Conservation (phyloP, 2,113 vertebrate species). For the Dascyllus trimaculatus region DNA sequence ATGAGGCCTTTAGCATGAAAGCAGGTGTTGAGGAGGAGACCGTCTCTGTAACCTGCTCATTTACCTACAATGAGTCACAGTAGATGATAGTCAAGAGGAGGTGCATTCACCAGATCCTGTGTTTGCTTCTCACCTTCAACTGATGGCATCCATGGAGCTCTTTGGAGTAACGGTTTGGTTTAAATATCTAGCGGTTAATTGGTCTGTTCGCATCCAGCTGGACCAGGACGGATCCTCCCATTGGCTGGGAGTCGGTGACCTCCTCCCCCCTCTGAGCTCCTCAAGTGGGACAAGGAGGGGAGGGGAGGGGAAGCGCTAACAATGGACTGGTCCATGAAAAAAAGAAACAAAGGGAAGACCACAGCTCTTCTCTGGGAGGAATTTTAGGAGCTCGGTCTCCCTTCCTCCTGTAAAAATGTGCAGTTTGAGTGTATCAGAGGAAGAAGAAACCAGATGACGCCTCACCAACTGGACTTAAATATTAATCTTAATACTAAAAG, state of each 20-base stretch:
- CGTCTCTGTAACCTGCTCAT: conserved; percentile 48
- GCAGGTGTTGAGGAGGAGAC: conserved; percentile 13
- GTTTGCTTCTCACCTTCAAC: conserved; percentile 41
- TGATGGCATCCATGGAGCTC: conserved; percentile 35
- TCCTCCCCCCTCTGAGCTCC: conserved; percentile 59
- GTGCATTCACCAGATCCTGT: not conserved
- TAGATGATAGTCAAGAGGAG: conserved; percentile 42
- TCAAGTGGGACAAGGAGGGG: conserved; percentile 73
- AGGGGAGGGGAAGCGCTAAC: conserved; percentile 67
- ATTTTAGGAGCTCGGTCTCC: conserved; percentile 32
- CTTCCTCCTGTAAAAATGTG: conserved; percentile 5
- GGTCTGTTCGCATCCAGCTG: conserved; percentile 75
- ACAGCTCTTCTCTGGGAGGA: conserved; percentile 53
- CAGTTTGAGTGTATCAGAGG: conserved; percentile 9
- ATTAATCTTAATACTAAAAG: no score
- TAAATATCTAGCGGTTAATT: conserved; percentile 78
- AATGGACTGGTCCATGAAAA: conserved; percentile 77
- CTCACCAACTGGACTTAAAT: not conserved
- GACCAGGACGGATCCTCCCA: conserved; percentile 59
- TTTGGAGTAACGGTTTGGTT: conserved; percentile 76
- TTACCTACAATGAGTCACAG: conserved; percentile 63
- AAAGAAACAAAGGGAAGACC: conserved; percentile 74
- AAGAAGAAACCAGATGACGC: not conserved
- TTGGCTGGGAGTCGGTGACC: conserved; percentile 70
- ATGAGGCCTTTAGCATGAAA: conserved; percentile 16